phyloP scores from a whole-genome alignment of 1,140 invertebrate genomes.

The Delia radicum region DNA sequence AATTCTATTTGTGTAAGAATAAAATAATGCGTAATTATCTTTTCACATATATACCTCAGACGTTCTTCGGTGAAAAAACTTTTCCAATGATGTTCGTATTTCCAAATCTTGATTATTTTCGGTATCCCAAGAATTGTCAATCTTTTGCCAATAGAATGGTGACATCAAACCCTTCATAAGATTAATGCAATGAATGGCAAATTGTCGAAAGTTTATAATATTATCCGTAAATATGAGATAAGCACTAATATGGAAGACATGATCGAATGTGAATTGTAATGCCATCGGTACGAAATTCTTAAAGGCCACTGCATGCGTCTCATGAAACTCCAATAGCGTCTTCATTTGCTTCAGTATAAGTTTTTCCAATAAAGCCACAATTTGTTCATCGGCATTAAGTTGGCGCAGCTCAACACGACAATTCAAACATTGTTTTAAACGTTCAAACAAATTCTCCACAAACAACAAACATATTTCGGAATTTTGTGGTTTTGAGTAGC shows the following conservation, averaged over 20 bases:
- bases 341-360: constrained; percentile 80
- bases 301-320: constrained; percentile 76
- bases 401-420: constrained; percentile 56
- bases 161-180: constrained; percentile 79
- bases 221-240: constrained; percentile 58
- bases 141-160: constrained; percentile 58
- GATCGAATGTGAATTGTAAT: constrained; percentile 79
- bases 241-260: constrained; percentile 77
- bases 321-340: constrained; percentile 72
- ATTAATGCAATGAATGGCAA: constrained; percentile 86
- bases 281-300: constrained; percentile 75
- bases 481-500: constrained; percentile 76
- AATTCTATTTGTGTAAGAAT: constrained; percentile 81
- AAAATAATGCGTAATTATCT: constrained; percentile 86
- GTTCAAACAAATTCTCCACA: constrained; percentile 74
- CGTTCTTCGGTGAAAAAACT: constrained; percentile 72
- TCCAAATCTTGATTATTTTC: constrained; percentile 46
- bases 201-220: constrained; percentile 75
- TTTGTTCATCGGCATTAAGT: constrained; percentile 25
- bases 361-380: constrained; percentile 73
- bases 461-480: constrained; percentile 74
- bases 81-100: constrained; percentile 57
- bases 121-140: constrained; percentile 44
- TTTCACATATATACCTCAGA: constrained; percentile 76
- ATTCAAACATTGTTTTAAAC: constrained; percentile 74